Evolutionary conservation across 1,140 invertebrate species (phyloP).

Genomic region (Parapsyche elsis): DNA sequence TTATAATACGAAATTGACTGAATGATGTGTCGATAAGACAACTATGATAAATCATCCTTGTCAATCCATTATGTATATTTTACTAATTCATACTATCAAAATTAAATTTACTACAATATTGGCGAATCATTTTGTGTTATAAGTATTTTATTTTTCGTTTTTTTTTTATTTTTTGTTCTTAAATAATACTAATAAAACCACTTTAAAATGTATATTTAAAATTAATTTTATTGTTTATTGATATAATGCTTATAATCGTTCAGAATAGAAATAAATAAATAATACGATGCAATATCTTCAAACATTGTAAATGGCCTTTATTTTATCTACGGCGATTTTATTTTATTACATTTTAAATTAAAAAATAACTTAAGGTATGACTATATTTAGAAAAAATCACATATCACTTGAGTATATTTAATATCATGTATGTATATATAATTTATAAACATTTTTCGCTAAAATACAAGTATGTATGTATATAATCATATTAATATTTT

Average conservation of each 20-base stretch:
- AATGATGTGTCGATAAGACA: too few relatives aligned
- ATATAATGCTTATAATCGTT: slow-evolving; percentile 36
- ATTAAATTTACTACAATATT: too few relatives aligned
- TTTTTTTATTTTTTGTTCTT: too few relatives aligned
- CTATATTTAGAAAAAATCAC: slow-evolving; percentile 38
- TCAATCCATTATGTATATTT: too few relatives aligned
- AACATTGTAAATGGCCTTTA: slow-evolving; percentile 32
- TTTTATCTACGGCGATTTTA: slow-evolving; percentile 12
- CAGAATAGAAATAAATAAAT: slow-evolving; percentile 31
- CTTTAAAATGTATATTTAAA: slow-evolving; percentile 21
- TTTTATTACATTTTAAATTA: slow-evolving; percentile 10
- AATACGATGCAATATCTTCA: slow-evolving; percentile 25
- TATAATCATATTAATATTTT: slow-evolving; percentile 6
- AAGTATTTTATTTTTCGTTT: too few relatives aligned
- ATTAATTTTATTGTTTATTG: slow-evolving; percentile 29
- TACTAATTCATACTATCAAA: too few relatives aligned
- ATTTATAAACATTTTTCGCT: slow-evolving; percentile 29
- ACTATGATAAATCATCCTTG: too few relatives aligned
- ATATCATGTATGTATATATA: too few relatives aligned
- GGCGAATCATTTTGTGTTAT: too few relatives aligned
- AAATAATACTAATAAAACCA: neutral
- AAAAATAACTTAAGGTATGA: neutral
- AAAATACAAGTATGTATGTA: slow-evolving; percentile 14
- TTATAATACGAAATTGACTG: too few relatives aligned
- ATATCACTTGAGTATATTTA: slow-evolving; percentile 39